These are phyloP conservation scores for Sphinx pinastri DNA, from an alignment of 2,888 invertebrate genomes.

Conservation along the genomic window DNA sequence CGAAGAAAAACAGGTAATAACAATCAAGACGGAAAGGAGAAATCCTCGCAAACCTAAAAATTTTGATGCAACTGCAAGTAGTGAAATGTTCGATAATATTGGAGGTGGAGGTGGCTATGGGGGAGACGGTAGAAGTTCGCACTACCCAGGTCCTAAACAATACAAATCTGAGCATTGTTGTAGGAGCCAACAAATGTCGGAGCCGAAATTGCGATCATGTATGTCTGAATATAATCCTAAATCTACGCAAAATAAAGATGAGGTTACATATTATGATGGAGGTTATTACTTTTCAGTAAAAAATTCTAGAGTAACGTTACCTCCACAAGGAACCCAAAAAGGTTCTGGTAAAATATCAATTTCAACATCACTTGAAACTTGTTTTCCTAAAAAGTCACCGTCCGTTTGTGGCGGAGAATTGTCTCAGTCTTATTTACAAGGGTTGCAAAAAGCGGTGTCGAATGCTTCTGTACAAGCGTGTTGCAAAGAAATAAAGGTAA, in stretches of 20 bases:
- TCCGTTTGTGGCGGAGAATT: conserved; percentile 22
- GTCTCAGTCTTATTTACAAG: background rate
- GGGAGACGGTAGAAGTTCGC: conserved; percentile 2
- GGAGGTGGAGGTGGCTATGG: conserved; percentile 17
- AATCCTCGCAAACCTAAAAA: conserved; percentile 34
- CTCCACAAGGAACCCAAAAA: conserved; percentile 6
- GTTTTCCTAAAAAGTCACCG: conserved; percentile 26
- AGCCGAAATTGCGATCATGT: conserved; percentile 32
- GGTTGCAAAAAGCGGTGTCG: background rate
- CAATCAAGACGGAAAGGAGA: conserved; percentile 49
- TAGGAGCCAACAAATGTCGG: conserved; percentile 30
- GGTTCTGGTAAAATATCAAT: conserved; percentile 7
- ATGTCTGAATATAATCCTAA: conserved; percentile 31
- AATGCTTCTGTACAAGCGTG: conserved; percentile 19
- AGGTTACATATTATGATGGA: conserved; percentile 2
- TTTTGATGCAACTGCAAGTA: conserved; percentile 14
- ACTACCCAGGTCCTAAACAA: conserved; percentile 26
- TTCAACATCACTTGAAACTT: conserved; percentile 18
- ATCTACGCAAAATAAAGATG: conserved; percentile 27
- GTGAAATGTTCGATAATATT: conserved; percentile 1
- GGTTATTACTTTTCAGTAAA: conserved; percentile 24
- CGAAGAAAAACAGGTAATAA: conserved; percentile 54
- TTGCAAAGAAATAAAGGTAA: conserved; percentile 28
- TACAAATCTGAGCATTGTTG: conserved; percentile 32
- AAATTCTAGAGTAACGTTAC: conserved; percentile 26